phyloP scores from a whole-genome alignment of 2,113 vertebrate genomes.

The Amazona vittata region DNA sequence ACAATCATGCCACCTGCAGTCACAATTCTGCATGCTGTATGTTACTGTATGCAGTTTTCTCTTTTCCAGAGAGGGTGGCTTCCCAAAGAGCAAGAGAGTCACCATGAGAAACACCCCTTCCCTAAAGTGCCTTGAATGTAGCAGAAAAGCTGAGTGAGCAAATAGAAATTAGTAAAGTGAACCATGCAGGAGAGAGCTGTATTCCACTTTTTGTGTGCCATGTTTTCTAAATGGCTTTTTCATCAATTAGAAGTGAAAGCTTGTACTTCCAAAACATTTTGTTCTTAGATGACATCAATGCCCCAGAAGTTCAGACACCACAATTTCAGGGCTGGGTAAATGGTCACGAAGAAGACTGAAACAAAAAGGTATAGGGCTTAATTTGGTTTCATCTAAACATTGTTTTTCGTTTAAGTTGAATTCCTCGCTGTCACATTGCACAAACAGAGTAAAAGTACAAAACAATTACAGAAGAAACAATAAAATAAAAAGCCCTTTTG shows the following conservation, averaged over 20 bases:
- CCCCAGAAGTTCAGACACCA: neutral
- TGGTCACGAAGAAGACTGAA: neutral
- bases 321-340: neutral
- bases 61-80: neutral
- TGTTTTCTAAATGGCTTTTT: neutral
- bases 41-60: neutral
- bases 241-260: rapidly evolving
- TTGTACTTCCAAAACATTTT: neutral
- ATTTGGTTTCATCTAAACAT: neutral
- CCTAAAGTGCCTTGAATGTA: neutral
- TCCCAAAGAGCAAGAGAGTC: neutral
- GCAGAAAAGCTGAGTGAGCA: neutral
- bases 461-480: conserved; percentile 43
- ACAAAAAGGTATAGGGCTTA: neutral
- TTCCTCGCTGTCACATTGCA: neutral
- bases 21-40: neutral
- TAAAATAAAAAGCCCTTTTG: conserved; percentile 60
- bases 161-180: rapidly evolving
- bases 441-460: neutral
- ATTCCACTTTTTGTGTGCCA: neutral
- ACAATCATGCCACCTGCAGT: conserved; percentile 67
- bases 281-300: neutral
- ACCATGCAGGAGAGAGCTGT: rapidly evolving
- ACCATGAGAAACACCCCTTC: neutral
- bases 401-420: neutral